Base-by-base conservation (phyloP, 53 echinoderm and acorn worm species). In the Henricia sp. region DNA sequence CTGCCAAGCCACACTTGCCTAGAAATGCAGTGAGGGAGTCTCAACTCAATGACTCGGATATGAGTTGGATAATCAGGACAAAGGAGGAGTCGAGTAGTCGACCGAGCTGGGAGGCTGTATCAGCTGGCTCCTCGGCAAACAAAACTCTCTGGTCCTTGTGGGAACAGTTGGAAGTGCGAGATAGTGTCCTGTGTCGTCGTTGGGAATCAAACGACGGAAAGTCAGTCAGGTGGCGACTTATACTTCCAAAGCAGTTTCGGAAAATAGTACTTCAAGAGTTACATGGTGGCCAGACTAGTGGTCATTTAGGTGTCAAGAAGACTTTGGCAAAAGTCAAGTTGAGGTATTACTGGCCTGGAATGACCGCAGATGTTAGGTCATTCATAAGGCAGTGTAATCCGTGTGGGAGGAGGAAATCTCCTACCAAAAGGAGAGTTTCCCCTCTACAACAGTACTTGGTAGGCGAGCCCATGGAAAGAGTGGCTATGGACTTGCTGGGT, bases 161-260 rank as follows among this genome's bases (percentile, higher is more conserved):
- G 85, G 73, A 88, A 6, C 84, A 88, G 44, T 37, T 89, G 0
- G 67, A 75, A 37, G 34, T 91, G 34, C 52, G 35, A 5, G 28
- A 82, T 6, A 72, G 72, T 8, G 60, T 84, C 3, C 37, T 92
- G 5, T 80, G 21, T 19, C 28, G 73, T 6, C 40, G 50, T 0
- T 92, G 92, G 91, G 95, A 95, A 51, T 83, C 87, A 0, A 88
- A 76, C 29, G 72, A 76, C 30, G 88, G 88, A 4, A 39, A 37
- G 8, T 16, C 13, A 3, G 50, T 71, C 3, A n/a, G 30, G 20
- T 82, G 72, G 86, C 24, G 50, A 13, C 27, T 86, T 1, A 48
- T 90, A 20, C 35, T 83, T 0, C 87, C 83, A 3, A 16, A 14
- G 30, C 26, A 40, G 14, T 13, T 66, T 11, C 30, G 67, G 17